These are phyloP conservation scores for Bovichtus diacanthus DNA, from an alignment of 2,797 vertebrate species.

Conservation along the genomic window DNA sequence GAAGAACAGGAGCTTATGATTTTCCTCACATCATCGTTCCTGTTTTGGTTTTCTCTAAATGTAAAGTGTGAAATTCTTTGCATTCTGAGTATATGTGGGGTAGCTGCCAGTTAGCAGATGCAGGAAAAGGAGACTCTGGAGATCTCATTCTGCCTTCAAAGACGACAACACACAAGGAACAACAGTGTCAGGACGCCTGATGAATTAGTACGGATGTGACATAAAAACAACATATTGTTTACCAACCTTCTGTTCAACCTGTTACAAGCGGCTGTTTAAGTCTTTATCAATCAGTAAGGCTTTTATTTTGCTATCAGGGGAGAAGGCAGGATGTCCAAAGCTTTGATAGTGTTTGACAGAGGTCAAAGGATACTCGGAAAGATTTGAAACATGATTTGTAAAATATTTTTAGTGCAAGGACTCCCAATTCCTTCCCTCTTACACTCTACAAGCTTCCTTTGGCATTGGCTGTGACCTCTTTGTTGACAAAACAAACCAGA, in stretches of 20 bases:
- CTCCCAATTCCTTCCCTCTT: background rate
- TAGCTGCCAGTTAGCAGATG: constrained; percentile 49
- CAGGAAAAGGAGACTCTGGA: constrained; percentile 46
- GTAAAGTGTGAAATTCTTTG: constrained; percentile 12
- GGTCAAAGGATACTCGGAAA: background rate
- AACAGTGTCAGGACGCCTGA: constrained; percentile 12
- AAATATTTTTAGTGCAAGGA: background rate
- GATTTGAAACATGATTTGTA: background rate
- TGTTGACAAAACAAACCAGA: constrained; percentile 22
- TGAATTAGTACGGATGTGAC: constrained; percentile 63
- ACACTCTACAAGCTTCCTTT: background rate
- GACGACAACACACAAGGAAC: constrained; percentile 6
- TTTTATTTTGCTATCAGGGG: background rate
- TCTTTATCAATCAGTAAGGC: background rate
- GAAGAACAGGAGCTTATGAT: background rate
- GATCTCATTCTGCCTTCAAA: constrained; percentile 33
- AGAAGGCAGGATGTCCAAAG: background rate
- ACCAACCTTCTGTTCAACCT: constrained; percentile 30
- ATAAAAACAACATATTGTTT: constrained; percentile 27
- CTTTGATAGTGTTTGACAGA: background rate
- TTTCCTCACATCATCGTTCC: background rate
- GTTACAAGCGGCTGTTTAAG: background rate
- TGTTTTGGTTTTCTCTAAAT: background rate
- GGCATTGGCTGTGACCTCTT: constrained; percentile 27
- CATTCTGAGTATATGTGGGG: constrained; percentile 3